A percentile compares a stretch with the other conserved stretches of the same genome.
These are phyloP conservation scores for Axinella damicornis DNA, from an alignment of 37 sponge, comb jelly and placozoan species.

Conservation along the genomic window DNA sequence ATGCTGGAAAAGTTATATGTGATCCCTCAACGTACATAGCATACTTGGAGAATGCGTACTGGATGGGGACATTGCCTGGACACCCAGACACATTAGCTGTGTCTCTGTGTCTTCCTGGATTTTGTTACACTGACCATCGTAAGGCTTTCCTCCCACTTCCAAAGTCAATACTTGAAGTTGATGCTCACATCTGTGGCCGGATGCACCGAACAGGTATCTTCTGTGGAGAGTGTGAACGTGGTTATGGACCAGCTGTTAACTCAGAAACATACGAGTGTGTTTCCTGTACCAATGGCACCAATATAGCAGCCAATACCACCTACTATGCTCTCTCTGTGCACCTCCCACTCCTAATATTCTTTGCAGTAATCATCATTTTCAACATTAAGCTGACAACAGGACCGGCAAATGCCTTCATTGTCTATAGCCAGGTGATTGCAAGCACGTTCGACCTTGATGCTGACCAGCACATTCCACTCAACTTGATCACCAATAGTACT, in stretches of 20 bases:
- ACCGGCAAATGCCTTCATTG: conserved; percentile 47
- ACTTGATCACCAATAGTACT: background rate
- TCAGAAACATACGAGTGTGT: conserved; percentile 17
- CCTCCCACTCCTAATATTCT: conserved; percentile 17
- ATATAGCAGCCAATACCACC: background rate
- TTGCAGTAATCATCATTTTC: conserved; percentile 39
- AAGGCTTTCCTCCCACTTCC: background rate
- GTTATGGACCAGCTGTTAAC: conserved; percentile 8
- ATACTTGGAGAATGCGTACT: conserved; percentile 6
- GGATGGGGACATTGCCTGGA: too few species aligned
- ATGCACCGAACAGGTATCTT: background rate
- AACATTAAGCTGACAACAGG: conserved; percentile 40
- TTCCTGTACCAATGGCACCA: background rate
- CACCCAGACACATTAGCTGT: too few species aligned
- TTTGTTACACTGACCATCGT: background rate
- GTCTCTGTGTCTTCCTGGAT: conserved; percentile 26
- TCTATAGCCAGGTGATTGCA: conserved; percentile 29
- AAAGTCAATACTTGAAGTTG: background rate
- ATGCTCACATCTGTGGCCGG: background rate
- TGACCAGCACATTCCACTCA: conserved; percentile 17
- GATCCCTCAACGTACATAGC: too few species aligned
- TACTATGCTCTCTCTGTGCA: conserved; percentile 15
- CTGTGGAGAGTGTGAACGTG: background rate
- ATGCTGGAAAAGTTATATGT: too few species aligned
- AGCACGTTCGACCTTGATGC: conserved; percentile 10